These are phyloP conservation scores for Bungarus multicinctus DNA, from an alignment of 2,113 vertebrate genomes.

Conservation along the genomic window DNA sequence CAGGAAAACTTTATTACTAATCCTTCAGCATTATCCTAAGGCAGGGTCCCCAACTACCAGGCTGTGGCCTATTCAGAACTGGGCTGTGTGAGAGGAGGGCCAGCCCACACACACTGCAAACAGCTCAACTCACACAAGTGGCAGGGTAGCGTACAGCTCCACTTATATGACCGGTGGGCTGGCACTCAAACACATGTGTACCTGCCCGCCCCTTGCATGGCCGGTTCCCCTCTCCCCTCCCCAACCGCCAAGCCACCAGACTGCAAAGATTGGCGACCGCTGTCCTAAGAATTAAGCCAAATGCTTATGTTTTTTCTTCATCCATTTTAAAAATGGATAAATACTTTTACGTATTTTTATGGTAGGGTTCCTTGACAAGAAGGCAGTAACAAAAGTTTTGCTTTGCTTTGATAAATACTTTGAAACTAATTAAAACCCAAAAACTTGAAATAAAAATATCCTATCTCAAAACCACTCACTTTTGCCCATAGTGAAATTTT, in stretches of 20 bases:
- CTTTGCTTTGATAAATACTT: not conserved
- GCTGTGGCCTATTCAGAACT: too few species aligned
- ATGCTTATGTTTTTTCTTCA: not conserved
- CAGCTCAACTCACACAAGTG: too few species aligned
- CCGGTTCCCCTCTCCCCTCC: too few species aligned
- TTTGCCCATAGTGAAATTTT: not conserved
- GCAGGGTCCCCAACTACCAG: too few species aligned
- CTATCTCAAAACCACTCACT: not conserved
- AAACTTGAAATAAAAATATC: not conserved
- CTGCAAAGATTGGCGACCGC: not conserved
- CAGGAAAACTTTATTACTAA: not conserved
- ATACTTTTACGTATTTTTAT: not conserved
- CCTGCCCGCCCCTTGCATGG: too few species aligned
- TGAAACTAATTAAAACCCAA: not conserved
- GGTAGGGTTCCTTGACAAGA: not conserved
- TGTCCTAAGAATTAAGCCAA: not conserved
- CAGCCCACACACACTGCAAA: too few species aligned
- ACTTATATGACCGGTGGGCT: too few species aligned
- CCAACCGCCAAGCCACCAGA: too few species aligned
- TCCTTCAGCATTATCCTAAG: not conserved
- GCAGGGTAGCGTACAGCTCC: too few species aligned
- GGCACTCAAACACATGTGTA: too few species aligned
- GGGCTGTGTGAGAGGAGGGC: too few species aligned
- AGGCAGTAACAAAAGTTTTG: not conserved
- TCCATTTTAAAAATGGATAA: not conserved